phyloP scores from a whole-genome alignment of 2,797 vertebrate species.

The Poeciliopsis presidionis region DNA sequence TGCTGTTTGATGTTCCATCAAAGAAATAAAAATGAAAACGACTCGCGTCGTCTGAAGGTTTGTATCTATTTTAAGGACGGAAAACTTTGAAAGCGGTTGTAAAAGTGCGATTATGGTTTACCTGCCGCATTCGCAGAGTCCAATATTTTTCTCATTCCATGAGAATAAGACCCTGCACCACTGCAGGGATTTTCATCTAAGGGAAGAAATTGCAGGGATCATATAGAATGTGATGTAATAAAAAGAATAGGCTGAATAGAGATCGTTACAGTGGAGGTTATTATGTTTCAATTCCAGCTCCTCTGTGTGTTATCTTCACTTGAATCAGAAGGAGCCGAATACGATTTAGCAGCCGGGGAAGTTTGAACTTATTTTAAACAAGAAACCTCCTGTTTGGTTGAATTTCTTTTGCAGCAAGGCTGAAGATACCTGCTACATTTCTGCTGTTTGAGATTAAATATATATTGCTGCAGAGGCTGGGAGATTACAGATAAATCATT shows the following conservation, averaged over 20 bases:
- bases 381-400: background rate
- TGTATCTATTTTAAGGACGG: background rate
- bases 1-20: background rate
- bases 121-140: background rate
- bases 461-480: background rate
- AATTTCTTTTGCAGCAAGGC: background rate
- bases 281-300: slow-evolving; percentile 8
- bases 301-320: background rate
- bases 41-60: background rate
- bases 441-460: background rate
- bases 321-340: background rate
- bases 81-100: background rate
- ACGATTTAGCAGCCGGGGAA: background rate
- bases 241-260: background rate
- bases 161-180: background rate
- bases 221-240: background rate
- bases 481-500: background rate
- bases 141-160: background rate
- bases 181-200: background rate
- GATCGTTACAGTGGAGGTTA: background rate
- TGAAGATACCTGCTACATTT: background rate
- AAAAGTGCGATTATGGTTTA: background rate
- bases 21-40: background rate
- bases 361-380: background rate
- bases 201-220: background rate